Conservation (phyloP, 2,113 vertebrate genomes). For the Jaculus jaculus region DNA sequence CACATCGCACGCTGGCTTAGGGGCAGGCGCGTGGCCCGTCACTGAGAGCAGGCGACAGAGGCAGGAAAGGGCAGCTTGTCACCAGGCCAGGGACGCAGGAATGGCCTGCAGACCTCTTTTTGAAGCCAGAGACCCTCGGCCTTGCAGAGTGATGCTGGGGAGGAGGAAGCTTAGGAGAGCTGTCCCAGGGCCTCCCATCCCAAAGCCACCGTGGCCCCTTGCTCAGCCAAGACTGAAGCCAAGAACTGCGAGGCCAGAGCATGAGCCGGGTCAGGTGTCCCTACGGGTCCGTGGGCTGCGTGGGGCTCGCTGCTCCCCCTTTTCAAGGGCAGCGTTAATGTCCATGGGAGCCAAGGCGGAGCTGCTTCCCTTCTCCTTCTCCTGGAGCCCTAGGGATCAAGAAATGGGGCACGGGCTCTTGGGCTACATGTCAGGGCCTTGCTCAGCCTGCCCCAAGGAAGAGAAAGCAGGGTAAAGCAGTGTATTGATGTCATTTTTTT, state of each 20-base stretch:
- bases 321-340: accelerated
- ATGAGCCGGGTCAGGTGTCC: background rate
- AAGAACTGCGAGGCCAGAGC: background rate
- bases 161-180: background rate
- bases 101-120: background rate
- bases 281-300: background rate
- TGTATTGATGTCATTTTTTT: too few relatives aligned
- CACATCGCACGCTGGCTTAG: background rate
- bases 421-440: background rate
- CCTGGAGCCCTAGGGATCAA: background rate
- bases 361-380: too few relatives aligned
- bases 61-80: background rate
- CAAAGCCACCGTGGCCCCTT: accelerated
- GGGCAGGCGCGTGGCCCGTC: constrained; percentile 9
- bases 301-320: accelerated
- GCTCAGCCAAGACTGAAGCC: background rate
- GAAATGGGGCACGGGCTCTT: too few relatives aligned
- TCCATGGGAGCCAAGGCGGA: accelerated
- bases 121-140: background rate
- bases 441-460: background rate
- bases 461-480: too few relatives aligned
- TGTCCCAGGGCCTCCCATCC: too few relatives aligned
- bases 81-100: background rate
- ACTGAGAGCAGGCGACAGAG: background rate
- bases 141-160: background rate